A percentile compares a stretch with the other conserved stretches of the same genome.
Evolutionary conservation across 2,113 vertebrate genomes (phyloP).

Genomic region (Copsychus sechellarum): DNA sequence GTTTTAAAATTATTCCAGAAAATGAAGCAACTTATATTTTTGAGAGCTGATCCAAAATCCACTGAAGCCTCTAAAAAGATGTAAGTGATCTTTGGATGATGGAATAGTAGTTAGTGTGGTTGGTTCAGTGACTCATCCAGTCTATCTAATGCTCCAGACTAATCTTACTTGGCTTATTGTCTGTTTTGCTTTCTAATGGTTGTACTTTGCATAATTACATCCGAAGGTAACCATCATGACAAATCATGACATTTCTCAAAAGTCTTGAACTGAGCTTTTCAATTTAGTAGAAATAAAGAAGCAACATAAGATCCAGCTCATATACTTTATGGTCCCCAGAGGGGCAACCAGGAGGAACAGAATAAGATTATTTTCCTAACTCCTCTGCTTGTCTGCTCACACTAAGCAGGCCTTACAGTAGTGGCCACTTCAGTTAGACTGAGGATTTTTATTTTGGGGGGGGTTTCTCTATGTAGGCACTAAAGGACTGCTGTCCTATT

Average conservation of each 20-base stretch:
- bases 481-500: neutral
- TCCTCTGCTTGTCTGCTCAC: neutral
- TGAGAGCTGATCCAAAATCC: neutral
- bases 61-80: neutral
- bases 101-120: neutral
- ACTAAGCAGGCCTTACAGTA: neutral
- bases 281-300: neutral
- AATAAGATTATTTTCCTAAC: neutral
- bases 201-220: neutral
- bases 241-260: neutral
- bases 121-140: neutral
- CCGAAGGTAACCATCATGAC: neutral
- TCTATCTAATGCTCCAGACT: neutral
- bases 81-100: neutral
- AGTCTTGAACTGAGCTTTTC: neutral
- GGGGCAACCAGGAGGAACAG: neutral
- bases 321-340: neutral
- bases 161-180: neutral
- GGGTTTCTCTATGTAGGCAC: neutral
- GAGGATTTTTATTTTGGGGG: neutral
- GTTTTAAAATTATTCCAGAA: neutral
- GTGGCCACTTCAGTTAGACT: neutral
- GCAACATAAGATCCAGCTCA: neutral
- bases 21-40: neutral
- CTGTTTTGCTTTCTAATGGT: neutral